A percentile compares a stretch with the other conserved stretches of the same genome.
phyloP scores from a whole-genome alignment of 2,797 vertebrate genomes.

The Rhincodon typus region DNA sequence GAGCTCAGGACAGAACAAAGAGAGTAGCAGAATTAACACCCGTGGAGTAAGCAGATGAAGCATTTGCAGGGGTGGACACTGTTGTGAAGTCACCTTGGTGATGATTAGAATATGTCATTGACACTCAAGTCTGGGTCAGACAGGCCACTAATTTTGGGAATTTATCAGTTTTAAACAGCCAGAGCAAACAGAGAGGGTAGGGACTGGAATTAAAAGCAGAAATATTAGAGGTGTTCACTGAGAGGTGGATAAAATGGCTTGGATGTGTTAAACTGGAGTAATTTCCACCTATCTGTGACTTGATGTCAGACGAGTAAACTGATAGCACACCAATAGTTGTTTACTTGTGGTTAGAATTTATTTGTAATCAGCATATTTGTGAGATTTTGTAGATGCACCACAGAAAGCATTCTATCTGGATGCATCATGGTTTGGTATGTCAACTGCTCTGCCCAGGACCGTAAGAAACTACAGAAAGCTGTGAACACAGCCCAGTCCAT shows the following conservation, averaged over 20 bases:
- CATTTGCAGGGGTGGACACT: neutral
- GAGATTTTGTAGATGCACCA: neutral
- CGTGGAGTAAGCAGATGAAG: neutral
- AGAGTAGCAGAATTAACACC: neutral
- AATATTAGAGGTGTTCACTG: neutral
- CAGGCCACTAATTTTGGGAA: neutral
- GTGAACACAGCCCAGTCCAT: too few relatives aligned
- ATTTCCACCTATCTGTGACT: neutral
- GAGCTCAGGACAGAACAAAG: neutral
- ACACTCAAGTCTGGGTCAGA: neutral
- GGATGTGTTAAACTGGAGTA: neutral
- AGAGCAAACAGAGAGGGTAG: neutral
- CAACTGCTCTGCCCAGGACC: too few relatives aligned
- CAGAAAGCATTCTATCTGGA: too few relatives aligned
- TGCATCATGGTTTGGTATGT: too few relatives aligned
- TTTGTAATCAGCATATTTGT: neutral
- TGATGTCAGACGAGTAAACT: neutral
- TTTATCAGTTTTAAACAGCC: neutral
- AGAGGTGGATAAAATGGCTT: neutral
- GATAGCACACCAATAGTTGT: neutral
- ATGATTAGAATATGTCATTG: neutral
- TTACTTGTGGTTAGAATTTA: neutral
- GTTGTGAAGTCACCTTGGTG: neutral
- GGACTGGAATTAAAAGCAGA: neutral
- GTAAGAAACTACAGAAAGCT: too few relatives aligned